Evolutionary conservation across 2,888 invertebrate species (phyloP).

Genomic region (Apodemia zela): DNA sequence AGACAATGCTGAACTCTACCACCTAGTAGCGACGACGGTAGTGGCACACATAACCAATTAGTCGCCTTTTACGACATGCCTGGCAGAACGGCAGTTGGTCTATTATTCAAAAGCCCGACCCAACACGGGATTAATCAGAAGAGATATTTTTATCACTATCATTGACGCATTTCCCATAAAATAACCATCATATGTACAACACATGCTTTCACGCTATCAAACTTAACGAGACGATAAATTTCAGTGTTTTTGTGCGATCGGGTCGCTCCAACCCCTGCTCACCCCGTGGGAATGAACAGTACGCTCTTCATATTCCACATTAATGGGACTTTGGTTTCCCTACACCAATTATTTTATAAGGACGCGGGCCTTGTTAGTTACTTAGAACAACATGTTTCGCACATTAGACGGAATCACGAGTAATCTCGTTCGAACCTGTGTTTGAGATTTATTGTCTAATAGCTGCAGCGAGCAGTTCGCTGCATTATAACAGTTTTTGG

Average conservation of each 20-base stretch:
- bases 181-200: constrained; percentile 11
- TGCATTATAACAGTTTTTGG: too few relatives aligned
- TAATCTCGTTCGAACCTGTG: not conserved
- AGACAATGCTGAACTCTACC: too few relatives aligned
- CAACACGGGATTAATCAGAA: too few relatives aligned
- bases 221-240: constrained; percentile 14
- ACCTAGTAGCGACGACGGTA: too few relatives aligned
- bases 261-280: not conserved
- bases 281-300: constrained; percentile 11
- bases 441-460: too few relatives aligned
- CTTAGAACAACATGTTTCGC: constrained; percentile 3
- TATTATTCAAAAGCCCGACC: too few relatives aligned
- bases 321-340: constrained; percentile 24
- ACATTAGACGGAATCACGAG: not conserved
- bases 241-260: constrained; percentile 5
- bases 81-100: too few relatives aligned
- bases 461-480: too few relatives aligned
- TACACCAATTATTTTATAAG: constrained; percentile 31
- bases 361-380: constrained; percentile 13
- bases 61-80: too few relatives aligned
- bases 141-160: too few relatives aligned
- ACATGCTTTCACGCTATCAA: constrained; percentile 7
- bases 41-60: too few relatives aligned
- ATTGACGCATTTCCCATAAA: not conserved
- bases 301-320: constrained; percentile 11